Conservation (phyloP, 2,113 vertebrate species). For the Alces alces region DNA sequence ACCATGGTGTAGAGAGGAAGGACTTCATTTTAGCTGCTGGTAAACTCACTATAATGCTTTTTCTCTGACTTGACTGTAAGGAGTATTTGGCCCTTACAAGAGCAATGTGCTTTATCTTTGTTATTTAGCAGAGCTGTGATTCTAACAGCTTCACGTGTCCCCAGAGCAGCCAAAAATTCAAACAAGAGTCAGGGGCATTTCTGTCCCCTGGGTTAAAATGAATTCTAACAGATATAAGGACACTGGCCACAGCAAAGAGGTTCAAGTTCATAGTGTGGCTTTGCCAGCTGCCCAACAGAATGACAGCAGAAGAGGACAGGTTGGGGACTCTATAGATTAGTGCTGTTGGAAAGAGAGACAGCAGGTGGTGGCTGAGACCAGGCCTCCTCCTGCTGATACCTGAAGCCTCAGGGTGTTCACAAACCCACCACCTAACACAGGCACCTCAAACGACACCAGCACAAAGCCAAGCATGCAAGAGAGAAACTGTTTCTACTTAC, state of each 20-base stretch:
- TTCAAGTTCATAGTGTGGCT: background rate
- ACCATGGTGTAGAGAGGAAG: background rate
- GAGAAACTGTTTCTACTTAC: background rate
- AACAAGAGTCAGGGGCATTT: background rate
- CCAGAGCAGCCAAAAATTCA: background rate
- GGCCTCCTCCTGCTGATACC: background rate
- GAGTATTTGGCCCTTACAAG: background rate
- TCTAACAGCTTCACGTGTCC: background rate
- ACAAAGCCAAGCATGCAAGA: background rate
- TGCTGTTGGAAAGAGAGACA: background rate
- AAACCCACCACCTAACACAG: background rate
- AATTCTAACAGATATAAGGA: background rate
- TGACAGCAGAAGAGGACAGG: background rate
- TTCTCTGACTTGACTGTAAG: slow-evolving; percentile 6
- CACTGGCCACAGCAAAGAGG: background rate
- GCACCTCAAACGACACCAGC: background rate
- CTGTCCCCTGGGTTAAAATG: background rate
- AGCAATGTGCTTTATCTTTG: slow-evolving; percentile 43
- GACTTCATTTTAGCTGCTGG: background rate
- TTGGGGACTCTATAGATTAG: too few relatives aligned
- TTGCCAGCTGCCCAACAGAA: background rate
- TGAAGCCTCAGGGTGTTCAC: background rate
- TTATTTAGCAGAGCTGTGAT: slow-evolving; percentile 36
- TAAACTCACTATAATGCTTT: background rate
- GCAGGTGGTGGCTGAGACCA: background rate